Conservation (phyloP, 2,888 invertebrate genomes). For the Leptopilina drosophilae region DNA sequence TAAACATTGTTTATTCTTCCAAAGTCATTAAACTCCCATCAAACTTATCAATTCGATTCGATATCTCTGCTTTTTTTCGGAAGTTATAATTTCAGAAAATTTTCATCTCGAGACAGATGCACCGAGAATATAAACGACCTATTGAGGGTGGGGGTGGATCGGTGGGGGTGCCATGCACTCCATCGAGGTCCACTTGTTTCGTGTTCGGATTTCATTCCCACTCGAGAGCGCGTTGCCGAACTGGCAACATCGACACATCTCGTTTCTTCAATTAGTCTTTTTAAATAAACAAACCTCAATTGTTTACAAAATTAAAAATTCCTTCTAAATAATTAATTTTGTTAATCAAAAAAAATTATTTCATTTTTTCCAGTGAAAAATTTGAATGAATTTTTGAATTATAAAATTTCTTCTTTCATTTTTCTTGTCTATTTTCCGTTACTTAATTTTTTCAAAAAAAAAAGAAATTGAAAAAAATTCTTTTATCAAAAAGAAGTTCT, state of each 20-base stretch:
- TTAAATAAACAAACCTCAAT: neutral
- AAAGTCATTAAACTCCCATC: slow-evolving; percentile 17
- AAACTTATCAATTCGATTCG: slow-evolving; percentile 6
- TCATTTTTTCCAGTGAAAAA: too few relatives aligned
- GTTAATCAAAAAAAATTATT: too few relatives aligned
- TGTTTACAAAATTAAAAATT: neutral
- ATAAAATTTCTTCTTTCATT: too few relatives aligned
- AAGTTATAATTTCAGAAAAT: slow-evolving; percentile 22
- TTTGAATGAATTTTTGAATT: too few relatives aligned
- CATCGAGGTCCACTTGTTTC: slow-evolving; percentile 68
- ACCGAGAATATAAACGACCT: slow-evolving; percentile 1
- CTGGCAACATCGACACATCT: slow-evolving; percentile 66
- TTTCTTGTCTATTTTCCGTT: too few relatives aligned
- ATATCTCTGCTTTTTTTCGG: neutral
- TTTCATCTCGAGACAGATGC: slow-evolving; percentile 40
- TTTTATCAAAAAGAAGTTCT: too few relatives aligned
- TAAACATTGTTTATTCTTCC: too few relatives aligned
- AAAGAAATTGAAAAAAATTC: too few relatives aligned
- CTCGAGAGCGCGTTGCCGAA: slow-evolving; percentile 73
- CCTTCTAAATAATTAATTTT: neutral
- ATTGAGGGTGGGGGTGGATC: slow-evolving; percentile 63
- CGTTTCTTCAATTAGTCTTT: neutral
- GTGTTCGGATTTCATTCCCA: slow-evolving; percentile 64
- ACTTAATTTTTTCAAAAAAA: too few relatives aligned
- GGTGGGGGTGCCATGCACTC: slow-evolving; percentile 61